phyloP scores from a whole-genome alignment of 2,797 vertebrate genomes.

The Gymnothorax reevesii region DNA sequence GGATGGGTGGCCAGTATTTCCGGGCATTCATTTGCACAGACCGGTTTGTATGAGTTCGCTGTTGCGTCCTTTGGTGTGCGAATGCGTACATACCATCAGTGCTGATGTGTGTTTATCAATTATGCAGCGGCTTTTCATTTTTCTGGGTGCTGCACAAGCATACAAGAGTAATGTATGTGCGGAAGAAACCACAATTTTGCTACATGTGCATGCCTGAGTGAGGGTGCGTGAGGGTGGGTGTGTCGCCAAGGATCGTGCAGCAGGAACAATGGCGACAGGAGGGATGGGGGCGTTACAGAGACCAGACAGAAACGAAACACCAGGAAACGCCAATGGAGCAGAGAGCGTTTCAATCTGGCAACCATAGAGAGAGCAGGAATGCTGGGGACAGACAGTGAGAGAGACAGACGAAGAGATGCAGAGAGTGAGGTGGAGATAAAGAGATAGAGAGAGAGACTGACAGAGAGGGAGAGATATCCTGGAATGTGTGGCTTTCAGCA shows the following conservation, averaged over 20 bases:
- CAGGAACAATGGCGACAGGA: neutral
- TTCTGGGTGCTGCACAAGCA: neutral
- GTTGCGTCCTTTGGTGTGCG: neutral
- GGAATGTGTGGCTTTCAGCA: slow-evolving; percentile 26
- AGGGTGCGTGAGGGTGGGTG: neutral
- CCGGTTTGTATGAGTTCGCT: neutral
- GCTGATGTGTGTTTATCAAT: neutral
- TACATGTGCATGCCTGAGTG: neutral
- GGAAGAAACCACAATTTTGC: neutral
- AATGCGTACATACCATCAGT: neutral
- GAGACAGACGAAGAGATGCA: neutral
- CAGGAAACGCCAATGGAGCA: slow-evolving; percentile 46
- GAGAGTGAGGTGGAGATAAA: neutral
- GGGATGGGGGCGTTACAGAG: slow-evolving; percentile 32
- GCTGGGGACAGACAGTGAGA: neutral
- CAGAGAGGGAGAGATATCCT: slow-evolving; percentile 5
- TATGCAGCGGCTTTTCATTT: neutral
- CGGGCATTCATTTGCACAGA: neutral
- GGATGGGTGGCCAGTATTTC: neutral
- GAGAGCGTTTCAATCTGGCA: slow-evolving; percentile 62
- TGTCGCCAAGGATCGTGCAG: neutral
- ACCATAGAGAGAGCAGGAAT: slow-evolving; percentile 20
- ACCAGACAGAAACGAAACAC: slow-evolving; percentile 36
- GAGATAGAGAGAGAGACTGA: neutral
- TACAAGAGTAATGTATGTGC: neutral